phyloP scores from a whole-genome alignment of 35 echinoderm and acorn worm species.

The Ophioderma brevispina region DNA sequence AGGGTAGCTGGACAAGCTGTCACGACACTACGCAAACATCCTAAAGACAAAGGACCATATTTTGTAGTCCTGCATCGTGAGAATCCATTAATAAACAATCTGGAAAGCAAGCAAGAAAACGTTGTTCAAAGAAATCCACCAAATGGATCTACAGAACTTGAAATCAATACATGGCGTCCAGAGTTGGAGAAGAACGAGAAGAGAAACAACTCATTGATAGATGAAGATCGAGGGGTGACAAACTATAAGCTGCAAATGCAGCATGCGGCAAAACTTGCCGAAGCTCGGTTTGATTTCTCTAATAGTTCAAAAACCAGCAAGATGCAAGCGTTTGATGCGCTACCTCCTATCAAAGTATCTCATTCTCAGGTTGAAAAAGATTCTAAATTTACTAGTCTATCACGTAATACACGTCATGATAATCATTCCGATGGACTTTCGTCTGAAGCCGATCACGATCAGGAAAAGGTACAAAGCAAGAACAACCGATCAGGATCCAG shows the following conservation, averaged over 20 bases:
- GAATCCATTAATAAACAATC: neutral
- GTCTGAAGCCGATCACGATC: neutral
- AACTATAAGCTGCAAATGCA: slow-evolving; percentile 65
- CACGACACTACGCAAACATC: slow-evolving; percentile 2
- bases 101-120: neutral
- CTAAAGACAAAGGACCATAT: slow-evolving; percentile 7
- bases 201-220: slow-evolving; percentile 9
- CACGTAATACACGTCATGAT: too few species aligned
- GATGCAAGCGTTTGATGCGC: slow-evolving; percentile 39
- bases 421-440: too few species aligned
- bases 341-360: slow-evolving; percentile 48
- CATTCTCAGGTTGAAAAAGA: too few species aligned
- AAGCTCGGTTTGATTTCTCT: slow-evolving; percentile 45
- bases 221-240: slow-evolving; percentile 55
- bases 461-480: neutral
- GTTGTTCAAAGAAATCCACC: slow-evolving; percentile 11
- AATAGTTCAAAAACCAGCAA: slow-evolving; percentile 17
- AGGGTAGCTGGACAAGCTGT: neutral
- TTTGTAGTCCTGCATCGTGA: slow-evolving; percentile 12
- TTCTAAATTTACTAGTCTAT: too few species aligned
- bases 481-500: slow-evolving; percentile 27
- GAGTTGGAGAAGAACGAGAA: neutral
- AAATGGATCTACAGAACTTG: slow-evolving; percentile 12
- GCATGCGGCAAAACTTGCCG: slow-evolving; percentile 46
- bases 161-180: slow-evolving; percentile 55